Base-by-base conservation (phyloP, 35 echinoderm and acorn worm genomes). In the Strongylocentrotus purpuratus region DNA sequence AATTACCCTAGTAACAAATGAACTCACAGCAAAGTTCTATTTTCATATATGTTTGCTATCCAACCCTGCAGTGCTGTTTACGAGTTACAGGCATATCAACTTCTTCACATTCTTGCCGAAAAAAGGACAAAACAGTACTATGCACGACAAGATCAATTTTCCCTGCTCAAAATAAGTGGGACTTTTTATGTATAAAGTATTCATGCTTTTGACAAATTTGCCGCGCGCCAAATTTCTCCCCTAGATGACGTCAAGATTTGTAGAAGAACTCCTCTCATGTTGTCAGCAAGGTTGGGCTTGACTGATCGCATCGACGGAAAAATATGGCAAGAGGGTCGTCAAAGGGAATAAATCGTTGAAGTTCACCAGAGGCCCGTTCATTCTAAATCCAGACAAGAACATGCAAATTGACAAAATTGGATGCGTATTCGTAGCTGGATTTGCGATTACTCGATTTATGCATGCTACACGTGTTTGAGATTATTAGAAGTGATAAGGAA, bases 131-230 rank as follows among this genome's bases (percentile, higher is more conserved):
- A 59, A 59, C 17, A 14, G 25, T n/a, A 22, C 28, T 78, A 7
- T 78, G n/a, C 65, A 78, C 7, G 65, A 78, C 65, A 78, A 78
- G 20, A 78, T 78, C 20, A 78, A 78, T 28, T 28, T 78, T 78
- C 65, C 61, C 20, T 28, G 25, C 65, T 70, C 61, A 70, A 70
- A 25, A 70, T 20, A 59, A 59, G 5, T 78, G 6, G 22, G 25
- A 78, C 65, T 7, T 78, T 78, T 78, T 78, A 78, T 78, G 65
- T 18, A 78, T 78, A 78, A 78, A 78, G 65, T 28, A 78, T 22
- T 78, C 65, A 78, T 78, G 65, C 65, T 78, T 78, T 78, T 78
- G 65, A 78, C 65, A n/a, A 78, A 78, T 78, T 78, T 28, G 65
- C 65, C 25, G 18, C 65, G 65, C 65, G 65, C 65, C 65, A 78